Conservation (phyloP, 2,113 vertebrate species). For the Varanus salvator region DNA sequence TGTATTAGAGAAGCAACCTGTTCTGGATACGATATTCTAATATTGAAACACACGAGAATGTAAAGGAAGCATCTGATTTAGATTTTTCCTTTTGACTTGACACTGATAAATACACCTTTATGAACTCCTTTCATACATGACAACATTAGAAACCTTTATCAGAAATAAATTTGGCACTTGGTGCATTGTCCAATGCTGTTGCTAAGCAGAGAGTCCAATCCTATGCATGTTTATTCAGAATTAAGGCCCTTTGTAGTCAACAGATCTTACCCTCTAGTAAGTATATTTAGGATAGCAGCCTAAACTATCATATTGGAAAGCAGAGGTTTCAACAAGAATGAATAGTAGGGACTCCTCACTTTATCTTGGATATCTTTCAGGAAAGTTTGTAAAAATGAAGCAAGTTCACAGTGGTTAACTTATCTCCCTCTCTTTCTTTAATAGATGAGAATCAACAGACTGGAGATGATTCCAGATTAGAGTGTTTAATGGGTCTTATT, state of each 20-base stretch:
- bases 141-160: neutral
- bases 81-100: constrained; percentile 36
- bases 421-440: neutral
- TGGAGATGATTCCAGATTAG: neutral
- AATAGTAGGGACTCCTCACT: neutral
- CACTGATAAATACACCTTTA: constrained; percentile 44
- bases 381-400: constrained; percentile 7
- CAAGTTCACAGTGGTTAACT: neutral
- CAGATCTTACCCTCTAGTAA: neutral
- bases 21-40: neutral
- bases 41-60: constrained; percentile 44
- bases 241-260: neutral
- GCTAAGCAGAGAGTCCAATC: neutral
- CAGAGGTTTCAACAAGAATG: too few species aligned
- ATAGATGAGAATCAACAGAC: neutral
- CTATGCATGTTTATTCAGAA: neutral
- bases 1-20: constrained; percentile 26
- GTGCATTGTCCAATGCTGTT: too few species aligned
- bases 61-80: constrained; percentile 48
- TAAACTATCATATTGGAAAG: neutral
- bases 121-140: constrained; percentile 15
- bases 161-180: neutral
- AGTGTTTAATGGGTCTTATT: neutral
- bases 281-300: neutral
- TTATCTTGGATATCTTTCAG: neutral